Evolutionary conservation across 2,113 vertebrate genomes (phyloP), one percentile per base, ranked within the genome.

Genomic region (Symphodus melops): DNA sequence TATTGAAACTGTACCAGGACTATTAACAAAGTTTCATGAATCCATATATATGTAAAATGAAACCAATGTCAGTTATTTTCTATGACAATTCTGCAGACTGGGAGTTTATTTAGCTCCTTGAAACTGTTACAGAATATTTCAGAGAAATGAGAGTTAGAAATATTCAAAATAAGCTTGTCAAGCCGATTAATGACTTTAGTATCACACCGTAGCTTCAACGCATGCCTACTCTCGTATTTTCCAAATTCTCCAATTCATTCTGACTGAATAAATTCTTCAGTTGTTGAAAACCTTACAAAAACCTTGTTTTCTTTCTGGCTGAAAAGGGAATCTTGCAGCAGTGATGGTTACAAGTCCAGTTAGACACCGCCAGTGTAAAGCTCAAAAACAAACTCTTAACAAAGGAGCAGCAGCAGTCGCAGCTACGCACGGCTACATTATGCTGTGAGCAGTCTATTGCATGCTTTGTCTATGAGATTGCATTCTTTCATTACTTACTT

Each of bases 401-500:
- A 28, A 51, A 23, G 28, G 42, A 77, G 68, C 53, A 56, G 68
- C 71, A 77, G 75, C 44, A 41, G 64, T 79, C 60, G 62, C 52
- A 66, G 58, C 75, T 52, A n/a, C n/a, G n/a, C n/a, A n/a, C n/a
- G n/a, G n/a, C n/a, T n/a, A n/a, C n/a, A n/a, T n/a, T n/a, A 66
- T 63, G 44, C 67, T 2, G 13, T 52, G 62, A 78, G 72, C 75
- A 62, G 20, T 74, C 55, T 75, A 51, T 73, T 68, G 68, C 61
- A 56, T 28, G n/a, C 63, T 80, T 69, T 79, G 75, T 82, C 74
- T 79, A 2, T 69, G 67, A 74, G 67, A 73, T 81, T 53, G 73
- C 20, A 70, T 75, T 41, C 48, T 78, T 56, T 88, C 86, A 92
- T 84, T 82, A 87, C 66, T 71, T 58, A 37, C 79, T 79, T 66